These are phyloP conservation scores for Eutrigla gurnardus DNA, from an alignment of 2,797 vertebrate species.

Conservation along the genomic window DNA sequence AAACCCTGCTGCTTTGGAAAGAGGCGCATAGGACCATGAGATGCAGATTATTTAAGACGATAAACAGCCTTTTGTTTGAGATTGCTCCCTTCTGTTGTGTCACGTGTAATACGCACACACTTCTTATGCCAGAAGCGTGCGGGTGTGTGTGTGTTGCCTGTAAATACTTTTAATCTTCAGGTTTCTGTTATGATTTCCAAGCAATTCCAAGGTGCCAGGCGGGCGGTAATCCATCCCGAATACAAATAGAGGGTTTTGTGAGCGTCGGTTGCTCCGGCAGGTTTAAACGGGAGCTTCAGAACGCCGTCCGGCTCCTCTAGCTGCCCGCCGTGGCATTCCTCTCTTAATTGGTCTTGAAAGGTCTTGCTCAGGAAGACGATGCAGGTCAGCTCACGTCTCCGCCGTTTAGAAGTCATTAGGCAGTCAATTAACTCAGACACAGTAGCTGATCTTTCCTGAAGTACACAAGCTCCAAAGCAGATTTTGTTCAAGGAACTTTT, in stretches of 20 bases:
- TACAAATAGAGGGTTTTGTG: conserved; percentile 36
- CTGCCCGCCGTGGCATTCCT: conserved; percentile 49
- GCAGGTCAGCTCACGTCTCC: conserved; percentile 62
- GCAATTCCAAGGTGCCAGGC: conserved; percentile 15
- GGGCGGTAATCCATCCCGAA: conserved; percentile 17
- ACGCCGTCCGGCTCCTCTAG: conserved; percentile 37
- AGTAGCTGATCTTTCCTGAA: conserved; percentile 15
- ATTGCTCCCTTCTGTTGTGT: conserved; percentile 46
- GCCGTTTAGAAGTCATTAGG: conserved; percentile 62
- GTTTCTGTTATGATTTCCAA: conserved; percentile 27
- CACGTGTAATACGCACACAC: conserved; percentile 37
- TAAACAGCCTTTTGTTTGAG: conserved; percentile 53
- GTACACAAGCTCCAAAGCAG: too few species aligned
- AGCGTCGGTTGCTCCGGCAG: conserved; percentile 27
- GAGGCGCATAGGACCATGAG: not conserved
- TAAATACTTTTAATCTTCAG: conserved; percentile 49
- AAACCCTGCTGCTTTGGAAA: conserved; percentile 23
- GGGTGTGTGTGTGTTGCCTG: conserved; percentile 18
- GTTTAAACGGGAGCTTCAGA: conserved; percentile 44
- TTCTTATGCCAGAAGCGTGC: not conserved
- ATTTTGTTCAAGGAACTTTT: too few species aligned
- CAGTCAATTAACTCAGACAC: conserved; percentile 65
- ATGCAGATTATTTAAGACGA: conserved; percentile 56
- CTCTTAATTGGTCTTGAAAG: conserved; percentile 74
- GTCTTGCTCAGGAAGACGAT: conserved; percentile 47